Evolutionary conservation across 2,797 vertebrate species (phyloP), one percentile per base, ranked within the genome.

Genomic region (Strix occidentalis): DNA sequence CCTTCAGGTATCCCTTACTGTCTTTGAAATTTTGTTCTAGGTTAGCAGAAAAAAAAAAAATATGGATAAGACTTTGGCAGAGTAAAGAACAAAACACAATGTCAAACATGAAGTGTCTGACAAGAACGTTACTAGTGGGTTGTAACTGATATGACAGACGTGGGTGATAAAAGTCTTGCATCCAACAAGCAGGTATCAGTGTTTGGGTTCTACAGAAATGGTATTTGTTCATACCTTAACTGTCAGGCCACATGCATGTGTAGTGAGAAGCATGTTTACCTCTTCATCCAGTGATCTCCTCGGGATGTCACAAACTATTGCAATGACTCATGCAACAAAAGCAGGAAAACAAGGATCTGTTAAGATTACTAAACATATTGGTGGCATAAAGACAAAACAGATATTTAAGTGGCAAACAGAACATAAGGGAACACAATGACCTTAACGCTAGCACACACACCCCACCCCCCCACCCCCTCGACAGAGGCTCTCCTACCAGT

Each of bases 181-280:
- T 25, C 37, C 58, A 43, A 26, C 24, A 74, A 56, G 23, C 51
- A 46, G 2, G 21, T 26, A 25, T 7, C 31, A 53, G 57, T 0
- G 45, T 77, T 33, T 6, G 39, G 17, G 11, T 16, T 56, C 68
- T 41, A 57, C 29, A 53, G 43, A 50, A 85, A 74, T 19, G 11
- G 31, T 23, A 39, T 16, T 78, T 77, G 41, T 25, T 43, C 31
- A 63, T 16, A 11, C 10, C 31, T 81, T 24, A 33, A 6, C 58
- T 19, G 16, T 10, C 51, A 41, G 74, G 48, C 24, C n/a, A 11
- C 0, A 0, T 11, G 6, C 58, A 58, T 63, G 9, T 16, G 25
- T 4, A 26, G 43, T 0, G 6, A 87, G 58, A 53, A 45, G 14
- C 9, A 37, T 4, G 2, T 43, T 51, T 33, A 33, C 54, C 0